These are phyloP conservation scores for Cephalopholis sonnerati DNA, from an alignment of 2,113 vertebrate species.

Conservation along the genomic window DNA sequence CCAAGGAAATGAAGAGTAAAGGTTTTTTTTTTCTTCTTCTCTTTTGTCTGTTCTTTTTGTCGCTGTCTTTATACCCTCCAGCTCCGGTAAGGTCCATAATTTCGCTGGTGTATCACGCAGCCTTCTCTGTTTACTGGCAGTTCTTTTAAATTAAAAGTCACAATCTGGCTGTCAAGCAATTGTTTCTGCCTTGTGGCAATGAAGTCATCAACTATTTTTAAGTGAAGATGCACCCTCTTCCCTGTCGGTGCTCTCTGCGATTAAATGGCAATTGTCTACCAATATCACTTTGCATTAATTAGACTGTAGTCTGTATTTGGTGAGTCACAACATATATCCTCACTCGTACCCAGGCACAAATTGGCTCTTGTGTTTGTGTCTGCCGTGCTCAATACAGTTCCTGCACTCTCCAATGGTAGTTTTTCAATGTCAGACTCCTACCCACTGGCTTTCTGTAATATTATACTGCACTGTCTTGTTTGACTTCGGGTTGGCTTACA, in stretches of 20 bases:
- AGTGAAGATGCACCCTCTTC: constrained; percentile 77
- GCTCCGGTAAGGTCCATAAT: constrained; percentile 70
- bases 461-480: constrained; percentile 33
- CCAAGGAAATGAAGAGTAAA: constrained; percentile 56
- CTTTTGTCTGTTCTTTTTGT: constrained; percentile 63
- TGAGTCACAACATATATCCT: constrained; percentile 49
- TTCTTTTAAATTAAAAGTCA: constrained; percentile 83
- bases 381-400: not conserved
- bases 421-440: constrained; percentile 20
- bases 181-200: constrained; percentile 79
- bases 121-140: constrained; percentile 74
- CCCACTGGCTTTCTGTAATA: constrained; percentile 11
- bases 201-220: constrained; percentile 77
- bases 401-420: not conserved
- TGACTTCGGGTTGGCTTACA: constrained; percentile 50
- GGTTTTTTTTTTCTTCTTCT: constrained; percentile 9
- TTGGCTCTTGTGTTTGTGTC: constrained; percentile 15
- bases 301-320: constrained; percentile 60
- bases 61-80: constrained; percentile 59
- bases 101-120: constrained; percentile 66
- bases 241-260: constrained; percentile 70
- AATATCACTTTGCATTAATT: constrained; percentile 81
- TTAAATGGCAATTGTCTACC: constrained; percentile 82
- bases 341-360: constrained; percentile 15
- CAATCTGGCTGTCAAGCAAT: constrained; percentile 79